A percentile compares a stretch with the other conserved stretches of the same genome.
These are phyloP conservation scores for Oncorhynchus nerka DNA, from an alignment of 2,113 vertebrate species.

Conservation along the genomic window DNA sequence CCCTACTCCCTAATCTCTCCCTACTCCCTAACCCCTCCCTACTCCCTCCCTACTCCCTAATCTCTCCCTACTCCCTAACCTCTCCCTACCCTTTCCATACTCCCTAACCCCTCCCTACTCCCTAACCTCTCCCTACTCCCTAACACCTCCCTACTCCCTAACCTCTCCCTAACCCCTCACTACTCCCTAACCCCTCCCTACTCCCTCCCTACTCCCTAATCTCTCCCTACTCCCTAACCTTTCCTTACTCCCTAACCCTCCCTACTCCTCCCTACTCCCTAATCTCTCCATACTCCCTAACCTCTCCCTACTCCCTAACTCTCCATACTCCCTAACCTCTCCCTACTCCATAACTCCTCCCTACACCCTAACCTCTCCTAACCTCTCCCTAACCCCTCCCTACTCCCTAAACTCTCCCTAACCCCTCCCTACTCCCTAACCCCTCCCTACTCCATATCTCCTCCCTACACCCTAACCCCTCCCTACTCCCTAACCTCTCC, in stretches of 20 bases:
- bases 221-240: too few relatives aligned
- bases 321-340: fast-evolving
- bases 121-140: too few relatives aligned
- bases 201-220: too few relatives aligned
- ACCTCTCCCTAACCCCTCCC: too few relatives aligned
- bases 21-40: too few relatives aligned
- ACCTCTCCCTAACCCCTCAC: fast-evolving
- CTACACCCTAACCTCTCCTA: fast-evolving
- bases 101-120: too few relatives aligned
- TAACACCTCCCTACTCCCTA: fast-evolving
- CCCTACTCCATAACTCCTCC: fast-evolving
- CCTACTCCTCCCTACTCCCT: fast-evolving
- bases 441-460: fast-evolving
- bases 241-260: too few relatives aligned
- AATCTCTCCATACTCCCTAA: too few relatives aligned
- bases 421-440: too few relatives aligned
- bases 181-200: fast-evolving
- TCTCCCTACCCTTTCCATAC: fast-evolving
- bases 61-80: fast-evolving
- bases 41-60: fast-evolving
- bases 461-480: fast-evolving
- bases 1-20: fast-evolving
- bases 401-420: fast-evolving
- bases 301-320: too few relatives aligned
- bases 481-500: fast-evolving